Conservation (phyloP, 2,888 invertebrate species). For the Chrysotoxum bicinctum region DNA sequence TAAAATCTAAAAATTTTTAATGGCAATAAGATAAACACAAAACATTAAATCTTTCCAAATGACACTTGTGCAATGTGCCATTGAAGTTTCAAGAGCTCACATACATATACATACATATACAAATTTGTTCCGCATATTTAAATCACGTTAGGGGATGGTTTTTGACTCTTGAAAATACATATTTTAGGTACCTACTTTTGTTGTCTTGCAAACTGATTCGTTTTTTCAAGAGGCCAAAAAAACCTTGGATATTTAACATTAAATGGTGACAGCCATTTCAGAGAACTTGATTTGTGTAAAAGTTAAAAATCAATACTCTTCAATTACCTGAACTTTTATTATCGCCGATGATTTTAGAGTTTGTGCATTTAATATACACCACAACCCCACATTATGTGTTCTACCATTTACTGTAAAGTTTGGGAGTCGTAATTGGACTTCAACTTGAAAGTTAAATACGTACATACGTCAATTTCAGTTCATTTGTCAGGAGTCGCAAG, state of each 20-base stretch:
- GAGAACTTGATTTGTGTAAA: not conserved
- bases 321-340: not conserved
- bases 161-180: not conserved
- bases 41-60: constrained; percentile 33
- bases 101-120: not conserved
- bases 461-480: not conserved
- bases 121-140: constrained; percentile 4
- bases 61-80: constrained; percentile 20
- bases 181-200: not conserved
- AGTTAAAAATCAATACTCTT: not conserved
- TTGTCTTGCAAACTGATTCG: not conserved
- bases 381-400: not conserved
- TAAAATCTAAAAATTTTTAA: constrained; percentile 64
- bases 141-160: constrained; percentile 4
- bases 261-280: not conserved
- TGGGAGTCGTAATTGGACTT: not conserved
- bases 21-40: constrained; percentile 57
- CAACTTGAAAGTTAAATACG: constrained; percentile 10
- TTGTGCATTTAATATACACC: not conserved
- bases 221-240: not conserved
- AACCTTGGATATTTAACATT: not conserved
- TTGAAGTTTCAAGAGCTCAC: constrained; percentile 7
- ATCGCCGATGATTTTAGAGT: not conserved
- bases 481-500: not conserved
- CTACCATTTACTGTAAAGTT: not conserved